Percentiles rank a stretch among this genome's conserved stretches.
Conservation (phyloP, 1,140 invertebrate species). For the Monochamus saltuarius region DNA sequence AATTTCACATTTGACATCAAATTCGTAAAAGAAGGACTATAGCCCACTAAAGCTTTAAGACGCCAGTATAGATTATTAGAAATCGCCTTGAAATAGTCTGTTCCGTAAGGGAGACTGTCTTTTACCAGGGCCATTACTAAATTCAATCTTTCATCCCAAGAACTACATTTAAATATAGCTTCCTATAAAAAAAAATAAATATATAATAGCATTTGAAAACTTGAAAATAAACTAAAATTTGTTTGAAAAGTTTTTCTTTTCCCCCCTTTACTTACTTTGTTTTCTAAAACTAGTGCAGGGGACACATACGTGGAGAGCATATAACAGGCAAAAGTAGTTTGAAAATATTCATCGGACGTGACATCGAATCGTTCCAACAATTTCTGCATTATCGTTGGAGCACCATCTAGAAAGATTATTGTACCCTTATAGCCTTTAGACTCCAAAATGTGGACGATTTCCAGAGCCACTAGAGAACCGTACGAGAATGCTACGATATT, state of each 20-base stretch:
- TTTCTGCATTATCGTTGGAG: conserved; percentile 58
- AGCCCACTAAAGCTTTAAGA: conserved; percentile 58
- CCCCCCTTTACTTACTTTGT: conserved; percentile 52
- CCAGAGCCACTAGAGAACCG: conserved; percentile 60
- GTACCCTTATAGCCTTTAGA: conserved; percentile 57
- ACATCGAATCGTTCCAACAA: conserved; percentile 51
- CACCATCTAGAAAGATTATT: conserved; percentile 60
- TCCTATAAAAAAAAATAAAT: conserved; percentile 14
- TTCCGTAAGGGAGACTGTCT: conserved; percentile 52
- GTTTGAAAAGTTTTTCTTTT: no score
- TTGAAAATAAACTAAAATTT: neutral
- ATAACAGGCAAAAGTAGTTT: conserved; percentile 58
- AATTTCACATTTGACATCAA: conserved; percentile 63
- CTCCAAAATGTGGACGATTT: conserved; percentile 60
- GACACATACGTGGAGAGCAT: conserved; percentile 57
- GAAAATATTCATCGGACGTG: conserved; percentile 54
- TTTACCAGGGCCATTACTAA: conserved; percentile 45
- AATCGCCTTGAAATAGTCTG: conserved; percentile 54
- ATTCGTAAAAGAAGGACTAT: conserved; percentile 53
- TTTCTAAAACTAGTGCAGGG: conserved; percentile 56
- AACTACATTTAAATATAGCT: conserved; percentile 13
- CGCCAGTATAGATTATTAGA: conserved; percentile 57
- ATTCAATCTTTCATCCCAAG: conserved; percentile 21
- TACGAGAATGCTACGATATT: conserved; percentile 68
- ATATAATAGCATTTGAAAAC: neutral